Percentiles rank a stretch among this genome's conserved stretches.
phyloP scores from a whole-genome alignment of 2,888 invertebrate species.

The Tinea trinotella region DNA sequence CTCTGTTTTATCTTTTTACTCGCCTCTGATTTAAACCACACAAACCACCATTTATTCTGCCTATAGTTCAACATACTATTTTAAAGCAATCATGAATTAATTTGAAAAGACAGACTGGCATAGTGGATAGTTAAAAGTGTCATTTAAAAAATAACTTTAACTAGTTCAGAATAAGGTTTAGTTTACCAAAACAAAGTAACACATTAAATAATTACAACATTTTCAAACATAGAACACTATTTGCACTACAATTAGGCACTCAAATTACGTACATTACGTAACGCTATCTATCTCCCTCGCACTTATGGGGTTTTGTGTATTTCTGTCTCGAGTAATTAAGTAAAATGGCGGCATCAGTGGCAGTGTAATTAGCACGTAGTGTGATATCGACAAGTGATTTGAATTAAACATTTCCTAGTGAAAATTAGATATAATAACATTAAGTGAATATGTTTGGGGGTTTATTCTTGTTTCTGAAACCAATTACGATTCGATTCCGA shows the following conservation, averaged over 20 bases:
- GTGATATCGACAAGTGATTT: conserved; percentile 17
- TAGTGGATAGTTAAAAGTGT: no score
- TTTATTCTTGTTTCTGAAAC: not conserved
- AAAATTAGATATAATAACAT: not conserved
- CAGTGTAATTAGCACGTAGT: conserved; percentile 14
- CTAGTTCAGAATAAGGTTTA: no score
- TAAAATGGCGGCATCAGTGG: conserved; percentile 30
- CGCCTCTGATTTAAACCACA: no score
- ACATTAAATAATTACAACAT: conserved; percentile 17
- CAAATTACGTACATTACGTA: conserved; percentile 22
- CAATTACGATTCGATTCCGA: not conserved
- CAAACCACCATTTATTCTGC: no score
- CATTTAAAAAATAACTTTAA: no score
- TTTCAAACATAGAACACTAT: conserved; percentile 21
- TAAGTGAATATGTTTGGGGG: not conserved
- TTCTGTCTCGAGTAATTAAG: conserved; percentile 30
- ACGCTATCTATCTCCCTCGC: conserved; percentile 19
- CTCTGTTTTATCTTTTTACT: no score
- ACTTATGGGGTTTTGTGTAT: not conserved
- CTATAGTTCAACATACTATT: no score
- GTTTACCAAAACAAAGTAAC: no score
- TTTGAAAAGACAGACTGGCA: no score
- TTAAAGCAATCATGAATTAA: no score
- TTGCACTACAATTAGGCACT: conserved; percentile 22
- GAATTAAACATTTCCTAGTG: not conserved